A percentile compares a stretch with the other conserved stretches of the same genome.
These are phyloP conservation scores for Stenopsyche tienmushanensis DNA, from an alignment of 1,140 invertebrate species.

Conservation along the genomic window DNA sequence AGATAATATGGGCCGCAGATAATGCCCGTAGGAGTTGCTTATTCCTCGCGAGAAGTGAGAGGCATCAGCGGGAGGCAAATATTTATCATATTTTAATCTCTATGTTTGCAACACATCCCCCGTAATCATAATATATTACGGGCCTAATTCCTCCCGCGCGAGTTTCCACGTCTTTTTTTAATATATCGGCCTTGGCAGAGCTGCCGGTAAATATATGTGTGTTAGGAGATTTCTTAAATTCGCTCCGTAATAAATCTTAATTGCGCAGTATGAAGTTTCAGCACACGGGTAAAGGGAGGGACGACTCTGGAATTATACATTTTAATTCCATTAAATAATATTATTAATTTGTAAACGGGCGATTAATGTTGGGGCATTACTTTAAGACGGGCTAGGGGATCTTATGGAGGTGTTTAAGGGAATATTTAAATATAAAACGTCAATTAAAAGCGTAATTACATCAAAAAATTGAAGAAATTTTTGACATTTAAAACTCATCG, in stretches of 20 bases:
- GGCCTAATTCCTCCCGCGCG: conserved; percentile 34
- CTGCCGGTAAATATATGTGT: conserved; percentile 29
- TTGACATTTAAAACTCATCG: too few species aligned
- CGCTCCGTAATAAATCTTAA: conserved; percentile 39
- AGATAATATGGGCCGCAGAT: conserved; percentile 5
- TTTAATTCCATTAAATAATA: too few species aligned
- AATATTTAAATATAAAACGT: too few species aligned
- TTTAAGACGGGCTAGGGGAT: too few species aligned
- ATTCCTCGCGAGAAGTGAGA: not conserved
- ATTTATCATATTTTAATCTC: conserved; percentile 42
- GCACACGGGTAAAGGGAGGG: not conserved
- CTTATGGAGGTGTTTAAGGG: too few species aligned
- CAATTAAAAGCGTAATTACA: too few species aligned
- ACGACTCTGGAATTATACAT: too few species aligned
- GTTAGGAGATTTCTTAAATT: conserved; percentile 39
- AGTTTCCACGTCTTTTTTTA: conserved; percentile 29
- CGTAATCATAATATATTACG: conserved; percentile 41
- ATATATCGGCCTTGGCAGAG: conserved; percentile 20
- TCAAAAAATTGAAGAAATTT: too few species aligned
- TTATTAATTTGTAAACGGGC: too few species aligned
- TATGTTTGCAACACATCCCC: conserved; percentile 40
- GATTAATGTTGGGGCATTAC: too few species aligned
- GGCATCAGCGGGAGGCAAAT: conserved; percentile 29
- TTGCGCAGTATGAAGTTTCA: conserved; percentile 13
- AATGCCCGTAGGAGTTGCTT: conserved; percentile 11